phyloP scores from a whole-genome alignment of 64 coral and sea anemone species.

The Anthopleura sola region DNA sequence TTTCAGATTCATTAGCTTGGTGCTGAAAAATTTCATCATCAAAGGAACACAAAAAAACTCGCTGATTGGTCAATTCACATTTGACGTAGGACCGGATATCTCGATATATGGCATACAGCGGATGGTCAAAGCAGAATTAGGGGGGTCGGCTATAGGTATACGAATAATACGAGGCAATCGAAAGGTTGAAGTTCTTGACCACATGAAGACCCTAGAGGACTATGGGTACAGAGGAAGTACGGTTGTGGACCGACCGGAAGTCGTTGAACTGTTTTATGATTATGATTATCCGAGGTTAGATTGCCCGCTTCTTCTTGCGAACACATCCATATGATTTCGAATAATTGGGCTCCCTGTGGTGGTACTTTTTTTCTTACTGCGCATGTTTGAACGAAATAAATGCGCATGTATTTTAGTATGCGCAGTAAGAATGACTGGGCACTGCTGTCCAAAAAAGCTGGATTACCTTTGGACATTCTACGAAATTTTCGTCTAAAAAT shows the following conservation, averaged over 20 bases:
- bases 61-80: conserved; percentile 18
- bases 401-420: not conserved
- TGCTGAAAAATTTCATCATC: not conserved
- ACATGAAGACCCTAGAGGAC: conserved; percentile 37
- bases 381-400: not conserved
- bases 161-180: conserved; percentile 23
- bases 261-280: conserved; percentile 59
- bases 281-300: conserved; percentile 68
- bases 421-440: not conserved
- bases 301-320: conserved; percentile 66
- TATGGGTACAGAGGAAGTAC: conserved; percentile 57
- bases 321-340: not conserved
- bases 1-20: conserved; percentile 19
- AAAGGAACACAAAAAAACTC: conserved; percentile 4
- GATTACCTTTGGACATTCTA: too few species aligned
- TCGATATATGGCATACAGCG: conserved; percentile 52
- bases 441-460: not conserved
- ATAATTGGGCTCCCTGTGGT: not conserved
- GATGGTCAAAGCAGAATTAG: conserved; percentile 41
- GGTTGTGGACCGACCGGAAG: conserved; percentile 18
- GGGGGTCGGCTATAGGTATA: conserved; percentile 28
- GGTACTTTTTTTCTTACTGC: not conserved
- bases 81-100: conserved; percentile 38
- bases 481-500: too few species aligned
- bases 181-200: conserved; percentile 40